Evolutionary conservation across 1,140 invertebrate species (phyloP).

Genomic region (Drosophila dunni): DNA sequence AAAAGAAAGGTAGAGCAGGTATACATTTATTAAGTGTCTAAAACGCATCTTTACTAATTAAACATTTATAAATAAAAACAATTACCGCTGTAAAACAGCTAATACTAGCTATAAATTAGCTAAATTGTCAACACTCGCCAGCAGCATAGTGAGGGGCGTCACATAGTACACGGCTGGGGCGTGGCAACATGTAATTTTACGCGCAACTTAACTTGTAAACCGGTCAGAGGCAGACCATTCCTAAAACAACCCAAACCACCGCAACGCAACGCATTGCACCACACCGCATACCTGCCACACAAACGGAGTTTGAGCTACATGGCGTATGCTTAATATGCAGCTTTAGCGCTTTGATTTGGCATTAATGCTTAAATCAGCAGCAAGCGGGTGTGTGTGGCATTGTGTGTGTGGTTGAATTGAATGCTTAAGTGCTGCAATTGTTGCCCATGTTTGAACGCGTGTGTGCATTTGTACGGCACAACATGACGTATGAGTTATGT

Average conservation of each 20-base stretch:
- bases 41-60: too few species aligned
- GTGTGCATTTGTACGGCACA: conserved; percentile 5
- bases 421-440: conserved; percentile 29
- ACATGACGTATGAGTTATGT: conserved; percentile 56
- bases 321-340: conserved; percentile 74
- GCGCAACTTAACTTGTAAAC: conserved; percentile 81
- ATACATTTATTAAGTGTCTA: too few species aligned
- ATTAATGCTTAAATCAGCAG: conserved; percentile 70
- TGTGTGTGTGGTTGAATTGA: conserved; percentile 22
- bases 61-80: too few species aligned
- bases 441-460: not conserved
- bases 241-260: not conserved
- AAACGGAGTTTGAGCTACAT: conserved; percentile 70
- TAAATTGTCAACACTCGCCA: too few species aligned
- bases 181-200: conserved; percentile 79
- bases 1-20: too few species aligned
- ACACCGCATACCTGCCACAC: conserved; percentile 7
- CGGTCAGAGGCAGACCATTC: conserved; percentile 2
- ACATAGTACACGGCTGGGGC: conserved; percentile 20
- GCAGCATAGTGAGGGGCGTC: conserved; percentile 1
- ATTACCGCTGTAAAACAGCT: too few species aligned
- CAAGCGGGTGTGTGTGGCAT: conserved; percentile 43
- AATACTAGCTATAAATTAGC: too few species aligned
- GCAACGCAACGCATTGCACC: not conserved
- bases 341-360: conserved; percentile 67